These are phyloP conservation scores for Girardia tigrina DNA, from an alignment of 2,888 invertebrate species.

Conservation along the genomic window DNA sequence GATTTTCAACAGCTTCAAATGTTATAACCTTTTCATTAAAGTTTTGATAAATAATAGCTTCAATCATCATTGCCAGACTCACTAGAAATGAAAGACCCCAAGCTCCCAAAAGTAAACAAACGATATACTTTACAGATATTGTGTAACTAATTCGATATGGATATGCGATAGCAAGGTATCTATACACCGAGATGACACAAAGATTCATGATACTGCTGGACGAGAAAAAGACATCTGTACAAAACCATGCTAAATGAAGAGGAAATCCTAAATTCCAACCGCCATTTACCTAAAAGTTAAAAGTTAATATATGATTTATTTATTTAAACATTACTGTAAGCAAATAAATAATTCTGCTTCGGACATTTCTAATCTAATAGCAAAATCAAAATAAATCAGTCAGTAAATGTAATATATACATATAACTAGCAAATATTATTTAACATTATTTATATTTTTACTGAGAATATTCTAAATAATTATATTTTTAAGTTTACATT, in stretches of 20 bases:
- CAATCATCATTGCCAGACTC: slow-evolving; percentile 34
- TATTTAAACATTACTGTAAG: too few species aligned
- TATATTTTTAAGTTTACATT: too few species aligned
- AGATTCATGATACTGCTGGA: slow-evolving; percentile 35
- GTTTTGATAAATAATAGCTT: slow-evolving; percentile 27
- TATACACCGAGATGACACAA: slow-evolving; percentile 35
- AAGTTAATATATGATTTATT: too few species aligned
- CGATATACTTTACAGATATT: slow-evolving; percentile 21
- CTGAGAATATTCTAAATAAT: too few species aligned
- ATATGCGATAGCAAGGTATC: slow-evolving; percentile 36
- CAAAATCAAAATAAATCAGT: too few species aligned
- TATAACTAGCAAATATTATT: too few species aligned
- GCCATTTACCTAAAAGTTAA: slow-evolving; percentile 32
- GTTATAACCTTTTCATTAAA: background rate
- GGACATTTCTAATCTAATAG: too few species aligned
- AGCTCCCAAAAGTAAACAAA: slow-evolving; percentile 24
- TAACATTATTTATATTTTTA: too few species aligned
- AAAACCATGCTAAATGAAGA: slow-evolving; percentile 34
- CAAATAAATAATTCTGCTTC: too few species aligned
- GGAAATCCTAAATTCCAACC: slow-evolving; percentile 31
- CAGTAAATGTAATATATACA: too few species aligned
- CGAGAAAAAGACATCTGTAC: slow-evolving; percentile 35
- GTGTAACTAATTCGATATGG: slow-evolving; percentile 35
- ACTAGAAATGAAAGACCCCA: slow-evolving; percentile 33
- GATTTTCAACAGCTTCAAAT: background rate